phyloP scores from a whole-genome alignment of 2,797 vertebrate species.

The Dendrocincla fuliginosa region DNA sequence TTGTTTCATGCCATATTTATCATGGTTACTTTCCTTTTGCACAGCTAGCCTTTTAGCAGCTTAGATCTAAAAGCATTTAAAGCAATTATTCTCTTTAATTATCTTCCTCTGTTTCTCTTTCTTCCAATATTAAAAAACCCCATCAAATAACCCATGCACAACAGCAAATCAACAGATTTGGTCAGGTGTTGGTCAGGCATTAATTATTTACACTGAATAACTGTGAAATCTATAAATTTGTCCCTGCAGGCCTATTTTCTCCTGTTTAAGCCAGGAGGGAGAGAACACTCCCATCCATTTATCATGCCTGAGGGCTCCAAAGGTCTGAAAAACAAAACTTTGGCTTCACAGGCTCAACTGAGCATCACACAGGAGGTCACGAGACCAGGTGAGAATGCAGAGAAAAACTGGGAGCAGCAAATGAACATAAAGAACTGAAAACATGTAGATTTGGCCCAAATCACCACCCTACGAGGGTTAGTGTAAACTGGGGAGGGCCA shows the following conservation, averaged over 20 bases:
- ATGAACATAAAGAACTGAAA: neutral
- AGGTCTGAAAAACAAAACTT: neutral
- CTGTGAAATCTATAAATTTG: neutral
- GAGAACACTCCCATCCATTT: neutral
- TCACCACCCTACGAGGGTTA: neutral
- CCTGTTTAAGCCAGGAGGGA: neutral
- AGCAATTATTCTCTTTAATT: conserved; percentile 10
- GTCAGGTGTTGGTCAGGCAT: neutral
- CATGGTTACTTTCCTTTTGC: neutral
- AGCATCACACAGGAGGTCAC: fast-evolving
- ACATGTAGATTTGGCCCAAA: neutral
- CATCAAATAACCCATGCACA: no score
- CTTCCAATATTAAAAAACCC: neutral
- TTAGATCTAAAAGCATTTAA: conserved; percentile 24
- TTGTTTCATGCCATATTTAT: conserved; percentile 41
- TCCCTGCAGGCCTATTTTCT: neutral
- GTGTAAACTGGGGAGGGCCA: neutral
- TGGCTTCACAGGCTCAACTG: neutral
- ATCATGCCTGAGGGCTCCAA: neutral
- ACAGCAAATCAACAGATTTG: neutral
- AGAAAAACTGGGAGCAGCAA: neutral
- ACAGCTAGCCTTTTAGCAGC: neutral
- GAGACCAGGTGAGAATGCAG: neutral
- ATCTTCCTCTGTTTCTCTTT: neutral
- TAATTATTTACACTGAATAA: neutral